Percentiles rank a stretch among this genome's conserved stretches.
Conservation (phyloP, 2,888 invertebrate species). For the Cephus pulcher region DNA sequence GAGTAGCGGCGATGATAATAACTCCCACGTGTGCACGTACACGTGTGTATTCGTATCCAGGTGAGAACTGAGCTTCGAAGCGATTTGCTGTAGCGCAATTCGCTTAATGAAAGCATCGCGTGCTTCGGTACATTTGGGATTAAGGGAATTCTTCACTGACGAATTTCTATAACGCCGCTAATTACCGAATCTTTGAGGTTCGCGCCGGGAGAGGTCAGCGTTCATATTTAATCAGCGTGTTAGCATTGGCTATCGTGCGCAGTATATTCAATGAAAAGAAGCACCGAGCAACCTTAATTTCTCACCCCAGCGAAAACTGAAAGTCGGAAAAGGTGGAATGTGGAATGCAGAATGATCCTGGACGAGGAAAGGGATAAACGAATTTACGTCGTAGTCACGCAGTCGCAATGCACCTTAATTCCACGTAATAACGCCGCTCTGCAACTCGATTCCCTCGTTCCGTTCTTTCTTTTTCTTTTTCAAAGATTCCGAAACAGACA, state of each 20-base stretch:
- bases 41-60: not conserved
- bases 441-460: not conserved
- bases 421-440: not conserved
- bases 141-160: not conserved
- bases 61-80: not conserved
- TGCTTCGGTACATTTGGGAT: not conserved
- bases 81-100: not conserved
- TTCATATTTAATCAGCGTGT: not conserved
- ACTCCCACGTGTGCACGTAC: slow-evolving; percentile 2
- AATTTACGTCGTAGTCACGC: not conserved
- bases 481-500: not conserved
- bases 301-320: not conserved
- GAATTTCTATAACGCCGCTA: not conserved
- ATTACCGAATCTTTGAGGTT: not conserved
- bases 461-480: not conserved
- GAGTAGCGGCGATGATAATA: not conserved
- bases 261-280: not conserved
- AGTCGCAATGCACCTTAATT: not conserved
- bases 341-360: not conserved
- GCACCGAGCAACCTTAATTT: not conserved
- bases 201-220: not conserved
- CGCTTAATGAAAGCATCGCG: not conserved
- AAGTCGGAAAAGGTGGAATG: not conserved
- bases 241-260: not conserved
- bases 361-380: not conserved